A percentile compares a stretch with the other conserved stretches of the same genome.
Evolutionary conservation across 2,888 invertebrate species (phyloP).

Genomic region (Nemotelus nigrinus): DNA sequence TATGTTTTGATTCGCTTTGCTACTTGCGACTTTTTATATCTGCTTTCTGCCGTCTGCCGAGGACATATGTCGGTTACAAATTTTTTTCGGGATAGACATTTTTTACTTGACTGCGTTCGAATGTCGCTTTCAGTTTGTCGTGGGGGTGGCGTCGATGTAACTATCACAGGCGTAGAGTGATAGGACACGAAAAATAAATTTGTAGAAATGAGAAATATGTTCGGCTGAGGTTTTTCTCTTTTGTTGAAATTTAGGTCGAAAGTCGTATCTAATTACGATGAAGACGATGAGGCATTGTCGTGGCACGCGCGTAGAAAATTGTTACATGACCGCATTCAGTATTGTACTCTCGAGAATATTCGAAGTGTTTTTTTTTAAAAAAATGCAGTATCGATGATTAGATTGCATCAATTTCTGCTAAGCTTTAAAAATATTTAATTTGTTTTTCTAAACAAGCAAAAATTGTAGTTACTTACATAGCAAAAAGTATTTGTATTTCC

Average conservation of each 20-base stretch:
- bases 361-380: no score
- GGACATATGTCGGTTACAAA: conserved; percentile 42
- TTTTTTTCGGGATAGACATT: conserved; percentile 23
- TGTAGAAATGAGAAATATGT: conserved; percentile 28
- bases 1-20: conserved; percentile 30
- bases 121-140: neutral
- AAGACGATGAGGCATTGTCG: neutral
- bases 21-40: conserved; percentile 12
- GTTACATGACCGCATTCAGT: conserved; percentile 1
- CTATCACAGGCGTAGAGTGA: neutral
- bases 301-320: conserved; percentile 36
- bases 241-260: conserved; percentile 15
- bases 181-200: neutral
- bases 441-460: no score
- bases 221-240: neutral
- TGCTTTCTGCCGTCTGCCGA: conserved; percentile 32
- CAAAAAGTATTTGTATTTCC: no score
- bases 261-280: neutral
- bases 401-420: no score
- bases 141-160: neutral
- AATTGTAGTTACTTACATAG: no score
- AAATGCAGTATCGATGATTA: no score
- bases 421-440: no score
- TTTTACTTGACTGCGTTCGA: conserved; percentile 31
- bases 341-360: no score